Evolutionary conservation across 2,113 vertebrate genomes (phyloP), one percentile per base, ranked within the genome.

Genomic region (Carassius auratus): DNA sequence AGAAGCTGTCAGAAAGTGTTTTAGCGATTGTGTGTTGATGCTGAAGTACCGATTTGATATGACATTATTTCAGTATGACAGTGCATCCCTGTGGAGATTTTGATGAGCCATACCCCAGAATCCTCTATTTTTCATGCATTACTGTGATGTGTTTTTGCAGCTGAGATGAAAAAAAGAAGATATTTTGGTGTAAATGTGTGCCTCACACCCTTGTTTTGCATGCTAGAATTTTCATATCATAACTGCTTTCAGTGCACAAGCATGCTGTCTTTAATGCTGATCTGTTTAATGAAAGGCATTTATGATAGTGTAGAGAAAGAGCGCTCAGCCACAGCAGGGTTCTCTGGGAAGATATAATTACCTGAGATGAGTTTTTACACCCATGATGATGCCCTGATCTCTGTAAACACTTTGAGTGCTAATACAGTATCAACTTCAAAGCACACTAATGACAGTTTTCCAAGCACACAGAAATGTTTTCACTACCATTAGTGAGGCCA

Each of bases 401-500:
- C 30, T 50, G 52, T 81, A 83, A 76, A 83, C 26, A 68, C 73
- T 52, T 71, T 26, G 23, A 57, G 79, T 42, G 36, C 71, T 75
- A 36, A 73, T 66, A 52, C 74, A 76, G 45, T 76, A 33, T 7
- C 61, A 77, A 83, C 85, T 81, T 86, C 73, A 86, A 86, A 86
- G 85, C 2, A 33, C 21, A 50, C 50, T 86, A 86, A 83, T 83
- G 80, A 61, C 80, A 82, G 81, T 82, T 77, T 86, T 83, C 59
- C 81, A 69, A 64, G 42, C 62, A 26, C 61, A 83, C 61, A 52
- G 42, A 86, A 83, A 76, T 82, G 33, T 48, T 86, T 86, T 86
- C 23, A 38, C 48, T 52, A n/a, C 61, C 62, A 83, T 82, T 83
- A 83, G 59, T 45, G 64, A 86, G 61, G 50, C 61, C 38, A 55